Conservation (phyloP, 2,888 invertebrate species). For the Tigriopus californicus region DNA sequence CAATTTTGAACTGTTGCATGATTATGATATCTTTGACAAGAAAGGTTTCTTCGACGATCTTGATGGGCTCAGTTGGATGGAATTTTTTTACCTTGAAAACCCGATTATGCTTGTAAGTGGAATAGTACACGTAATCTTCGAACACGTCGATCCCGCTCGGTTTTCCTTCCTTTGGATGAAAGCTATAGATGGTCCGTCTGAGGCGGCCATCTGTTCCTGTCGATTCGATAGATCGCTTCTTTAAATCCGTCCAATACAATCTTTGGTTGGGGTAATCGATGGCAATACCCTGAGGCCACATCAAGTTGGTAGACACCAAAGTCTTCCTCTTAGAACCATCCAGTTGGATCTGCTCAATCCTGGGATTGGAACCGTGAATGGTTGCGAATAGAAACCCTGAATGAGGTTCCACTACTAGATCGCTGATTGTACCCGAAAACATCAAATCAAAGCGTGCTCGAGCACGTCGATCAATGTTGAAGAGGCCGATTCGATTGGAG, state of each 20-base stretch:
- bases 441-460: too few species aligned
- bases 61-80: constrained; percentile 36
- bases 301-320: constrained; percentile 38
- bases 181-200: constrained; percentile 38
- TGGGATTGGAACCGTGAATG: constrained; percentile 43
- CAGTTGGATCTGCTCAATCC: constrained; percentile 43
- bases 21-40: constrained; percentile 44
- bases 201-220: constrained; percentile 46
- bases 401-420: constrained; percentile 46
- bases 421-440: constrained; percentile 24
- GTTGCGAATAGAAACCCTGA: constrained; percentile 54
- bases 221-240: constrained; percentile 48
- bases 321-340: constrained; percentile 41
- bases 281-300: constrained; percentile 55
- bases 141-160: constrained; percentile 53
- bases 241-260: constrained; percentile 68
- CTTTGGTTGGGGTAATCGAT: constrained; percentile 52
- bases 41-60: constrained; percentile 28
- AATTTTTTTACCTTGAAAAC: constrained; percentile 47
- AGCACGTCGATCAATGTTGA: constrained; percentile 30
- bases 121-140: constrained; percentile 47
- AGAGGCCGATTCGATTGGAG: constrained; percentile 28
- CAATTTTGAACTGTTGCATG: constrained; percentile 45
- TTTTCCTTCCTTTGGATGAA: constrained; percentile 37
- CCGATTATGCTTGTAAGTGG: constrained; percentile 41